Evolutionary conservation across 2,113 vertebrate genomes (phyloP).

Genomic region (Anoura caudifer): DNA sequence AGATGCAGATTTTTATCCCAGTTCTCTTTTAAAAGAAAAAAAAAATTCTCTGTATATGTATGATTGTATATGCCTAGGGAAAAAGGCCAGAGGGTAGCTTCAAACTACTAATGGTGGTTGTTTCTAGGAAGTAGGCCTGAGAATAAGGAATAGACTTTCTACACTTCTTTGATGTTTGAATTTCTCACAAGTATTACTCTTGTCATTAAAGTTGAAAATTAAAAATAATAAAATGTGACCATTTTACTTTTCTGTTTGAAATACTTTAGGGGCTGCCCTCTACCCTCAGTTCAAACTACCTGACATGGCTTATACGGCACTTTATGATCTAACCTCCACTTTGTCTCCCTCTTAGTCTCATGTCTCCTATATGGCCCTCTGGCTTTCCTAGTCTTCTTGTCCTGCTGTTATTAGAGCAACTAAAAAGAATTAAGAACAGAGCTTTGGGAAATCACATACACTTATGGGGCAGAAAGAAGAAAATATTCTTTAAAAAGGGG

Average conservation of each 20-base stretch:
- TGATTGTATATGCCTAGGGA: not conserved
- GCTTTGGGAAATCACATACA: conserved; percentile 39
- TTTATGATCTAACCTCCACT: not conserved
- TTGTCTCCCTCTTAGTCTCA: not conserved
- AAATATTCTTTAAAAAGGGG: conserved; percentile 21
- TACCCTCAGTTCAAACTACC: conserved; percentile 27
- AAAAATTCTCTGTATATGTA: not conserved
- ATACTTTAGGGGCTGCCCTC: not conserved
- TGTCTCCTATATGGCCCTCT: not conserved
- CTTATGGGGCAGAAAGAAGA: conserved; percentile 70
- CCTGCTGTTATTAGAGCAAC: conserved; percentile 16
- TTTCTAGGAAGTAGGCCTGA: conserved; percentile 11
- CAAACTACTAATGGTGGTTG: conserved; percentile 16
- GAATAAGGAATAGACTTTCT: not conserved
- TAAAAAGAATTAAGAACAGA: conserved; percentile 49
- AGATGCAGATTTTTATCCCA: conserved; percentile 23
- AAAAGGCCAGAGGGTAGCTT: not conserved
- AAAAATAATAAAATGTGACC: conserved; percentile 14
- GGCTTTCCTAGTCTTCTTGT: not conserved
- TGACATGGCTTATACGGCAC: not conserved
- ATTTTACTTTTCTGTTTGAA: conserved; percentile 34
- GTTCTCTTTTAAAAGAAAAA: conserved; percentile 20
- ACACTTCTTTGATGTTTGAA: not conserved
- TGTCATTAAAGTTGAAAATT: conserved; percentile 26
- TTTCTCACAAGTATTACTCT: conserved; percentile 39